Evolutionary conservation across 1,140 invertebrate genomes (phyloP), one percentile per base, ranked within the genome.

Genomic region (Drosophila ambigua): DNA sequence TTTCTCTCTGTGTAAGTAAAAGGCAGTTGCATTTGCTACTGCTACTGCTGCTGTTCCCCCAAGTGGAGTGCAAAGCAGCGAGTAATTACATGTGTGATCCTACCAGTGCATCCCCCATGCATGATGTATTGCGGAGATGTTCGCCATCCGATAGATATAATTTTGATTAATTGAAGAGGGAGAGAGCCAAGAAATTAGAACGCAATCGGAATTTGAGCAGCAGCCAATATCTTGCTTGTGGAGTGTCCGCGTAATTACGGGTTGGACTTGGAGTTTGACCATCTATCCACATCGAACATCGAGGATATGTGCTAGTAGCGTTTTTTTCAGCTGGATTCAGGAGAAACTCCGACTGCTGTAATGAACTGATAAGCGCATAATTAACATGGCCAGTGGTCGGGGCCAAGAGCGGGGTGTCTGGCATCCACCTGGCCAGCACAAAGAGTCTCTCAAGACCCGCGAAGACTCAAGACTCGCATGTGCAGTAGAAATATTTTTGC

Each of bases 301-400:
- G 11, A 39, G 35, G 35, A 39, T 39, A 39, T 39, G 35, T 39
- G 8, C 31, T 31, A 2, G 31, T 31, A 8, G 31, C 31, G 9
- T 31, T 53, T 23, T 26, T 5, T 6, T 15, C 23, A 53, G 39
- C 51, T 53, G 51, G n/a, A 58, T 39, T 44, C 45, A 16, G 24
- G 67, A 49, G 53, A 74, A 75, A 65, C 50, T 67, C 5, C 39
- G 39, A 31, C 64, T 54, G 35, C 74, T 54, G 73, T 52, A 85
- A 87, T 87, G 82, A 88, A 85, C 83, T 85, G 82, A 85, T 85
- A 85, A 85, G 82, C 82, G 78, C 66, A 54, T 87, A 85, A 82
- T 85, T 87, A 85, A 85, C 83, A 66, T 61, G 50, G 58, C 31
- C 50, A 28, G 46, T 24, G 39, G n/a, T 16, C n/a, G 65, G 43